Conservation (phyloP, 2,113 vertebrate species). For the Microtus montanus region DNA sequence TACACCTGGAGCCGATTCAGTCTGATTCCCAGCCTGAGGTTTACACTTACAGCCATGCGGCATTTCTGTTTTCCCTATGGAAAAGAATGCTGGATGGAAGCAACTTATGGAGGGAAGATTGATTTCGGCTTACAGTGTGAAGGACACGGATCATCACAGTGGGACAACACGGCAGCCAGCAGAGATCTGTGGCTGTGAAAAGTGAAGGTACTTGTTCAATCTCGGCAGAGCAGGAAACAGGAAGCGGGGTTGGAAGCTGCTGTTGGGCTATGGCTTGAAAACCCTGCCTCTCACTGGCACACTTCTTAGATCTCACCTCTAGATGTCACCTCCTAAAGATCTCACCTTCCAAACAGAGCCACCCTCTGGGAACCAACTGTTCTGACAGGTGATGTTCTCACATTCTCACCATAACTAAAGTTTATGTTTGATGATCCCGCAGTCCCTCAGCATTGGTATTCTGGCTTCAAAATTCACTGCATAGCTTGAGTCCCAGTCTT, state of each 20-base stretch:
- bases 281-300: background rate
- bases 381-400: background rate
- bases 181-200: background rate
- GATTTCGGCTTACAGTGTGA: background rate
- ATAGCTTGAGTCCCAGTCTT: background rate
- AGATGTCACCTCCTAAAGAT: background rate
- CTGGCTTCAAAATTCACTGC: background rate
- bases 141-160: background rate
- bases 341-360: background rate
- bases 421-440: background rate
- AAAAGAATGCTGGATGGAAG: background rate
- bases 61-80: background rate
- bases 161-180: background rate
- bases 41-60: background rate
- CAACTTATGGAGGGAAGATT: background rate
- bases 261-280: background rate
- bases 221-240: background rate
- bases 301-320: background rate
- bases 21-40: background rate
- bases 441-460: background rate
- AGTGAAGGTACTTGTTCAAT: too few relatives aligned
- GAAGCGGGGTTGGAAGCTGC: background rate
- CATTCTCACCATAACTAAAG: background rate
- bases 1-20: too few relatives aligned
- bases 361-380: background rate